Percentiles rank a stretch among this genome's conserved stretches.
Evolutionary conservation across 1,140 invertebrate genomes (phyloP).

Genomic region (Chironomus striatipennis): DNA sequence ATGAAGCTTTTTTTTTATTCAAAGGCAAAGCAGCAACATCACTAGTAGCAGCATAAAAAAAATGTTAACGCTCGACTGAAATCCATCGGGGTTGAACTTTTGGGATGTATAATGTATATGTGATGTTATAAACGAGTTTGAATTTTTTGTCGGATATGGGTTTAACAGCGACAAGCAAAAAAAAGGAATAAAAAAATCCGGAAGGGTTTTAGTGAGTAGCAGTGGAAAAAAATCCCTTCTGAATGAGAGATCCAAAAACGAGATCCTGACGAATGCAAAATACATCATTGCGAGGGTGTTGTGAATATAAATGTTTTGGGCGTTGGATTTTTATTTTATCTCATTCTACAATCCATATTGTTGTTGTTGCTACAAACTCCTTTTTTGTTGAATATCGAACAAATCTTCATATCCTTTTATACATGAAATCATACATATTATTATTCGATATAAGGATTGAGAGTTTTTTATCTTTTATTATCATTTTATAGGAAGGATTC

Average conservation of each 20-base stretch:
- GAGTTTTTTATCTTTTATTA: too few relatives aligned
- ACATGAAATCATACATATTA: too few relatives aligned
- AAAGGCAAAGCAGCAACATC: neutral
- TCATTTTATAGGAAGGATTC: too few relatives aligned
- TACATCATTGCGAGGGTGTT: neutral
- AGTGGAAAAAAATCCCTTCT: neutral
- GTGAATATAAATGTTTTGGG: neutral
- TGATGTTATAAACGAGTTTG: constrained; percentile 4
- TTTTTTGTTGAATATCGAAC: too few relatives aligned
- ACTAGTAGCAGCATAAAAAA: neutral
- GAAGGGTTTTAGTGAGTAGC: neutral
- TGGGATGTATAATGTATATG: neutral
- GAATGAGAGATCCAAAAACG: neutral
- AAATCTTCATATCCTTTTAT: too few relatives aligned
- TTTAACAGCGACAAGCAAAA: neutral
- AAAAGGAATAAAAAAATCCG: neutral
- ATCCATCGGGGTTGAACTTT: constrained; percentile 5
- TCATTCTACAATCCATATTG: neutral
- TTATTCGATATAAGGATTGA: too few relatives aligned
- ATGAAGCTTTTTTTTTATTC: neutral
- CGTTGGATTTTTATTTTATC: neutral
- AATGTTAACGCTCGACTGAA: constrained; percentile 7
- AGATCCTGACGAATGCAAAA: neutral
- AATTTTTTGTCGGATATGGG: constrained; percentile 8
- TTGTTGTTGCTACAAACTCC: too few relatives aligned